These are phyloP conservation scores for Aplocera efformata DNA, from an alignment of 2,888 invertebrate genomes.

Conservation along the genomic window DNA sequence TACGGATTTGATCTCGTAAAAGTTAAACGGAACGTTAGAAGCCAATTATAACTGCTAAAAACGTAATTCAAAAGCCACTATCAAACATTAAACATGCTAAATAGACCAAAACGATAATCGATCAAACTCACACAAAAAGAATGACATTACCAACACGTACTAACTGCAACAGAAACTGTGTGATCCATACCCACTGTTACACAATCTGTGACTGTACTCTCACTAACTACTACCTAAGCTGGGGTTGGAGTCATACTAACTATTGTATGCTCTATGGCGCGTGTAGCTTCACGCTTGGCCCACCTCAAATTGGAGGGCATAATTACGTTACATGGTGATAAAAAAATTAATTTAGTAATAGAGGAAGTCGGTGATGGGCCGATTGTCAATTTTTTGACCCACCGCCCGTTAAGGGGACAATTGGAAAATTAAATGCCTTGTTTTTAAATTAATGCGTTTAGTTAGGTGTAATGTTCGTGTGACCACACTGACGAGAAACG, in stretches of 20 bases:
- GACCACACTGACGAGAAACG: too few species aligned
- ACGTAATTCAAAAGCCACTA: too few species aligned
- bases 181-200: conserved; percentile 20
- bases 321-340: conserved; percentile 59
- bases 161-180: conserved; percentile 11
- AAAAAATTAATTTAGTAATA: conserved; percentile 49
- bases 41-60: too few species aligned
- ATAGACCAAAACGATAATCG: conserved; percentile 35
- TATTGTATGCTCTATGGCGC: too few species aligned
- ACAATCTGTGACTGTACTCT: conserved; percentile 1
- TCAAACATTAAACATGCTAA: conserved; percentile 8
- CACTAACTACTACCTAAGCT: neutral
- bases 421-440: conserved; percentile 25
- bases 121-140: conserved; percentile 35
- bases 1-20: too few species aligned
- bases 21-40: too few species aligned
- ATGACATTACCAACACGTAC: conserved; percentile 46
- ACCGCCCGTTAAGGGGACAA: conserved; percentile 29
- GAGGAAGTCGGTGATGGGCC: conserved; percentile 50
- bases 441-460: neutral
- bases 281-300: conserved; percentile 47
- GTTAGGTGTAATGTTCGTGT: too few species aligned
- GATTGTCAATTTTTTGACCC: conserved; percentile 34
- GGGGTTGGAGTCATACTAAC: too few species aligned
- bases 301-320: conserved; percentile 59